A percentile compares a stretch with the other conserved stretches of the same genome.
Conservation (phyloP, 2,888 invertebrate species). For the Phalangium opilio region DNA sequence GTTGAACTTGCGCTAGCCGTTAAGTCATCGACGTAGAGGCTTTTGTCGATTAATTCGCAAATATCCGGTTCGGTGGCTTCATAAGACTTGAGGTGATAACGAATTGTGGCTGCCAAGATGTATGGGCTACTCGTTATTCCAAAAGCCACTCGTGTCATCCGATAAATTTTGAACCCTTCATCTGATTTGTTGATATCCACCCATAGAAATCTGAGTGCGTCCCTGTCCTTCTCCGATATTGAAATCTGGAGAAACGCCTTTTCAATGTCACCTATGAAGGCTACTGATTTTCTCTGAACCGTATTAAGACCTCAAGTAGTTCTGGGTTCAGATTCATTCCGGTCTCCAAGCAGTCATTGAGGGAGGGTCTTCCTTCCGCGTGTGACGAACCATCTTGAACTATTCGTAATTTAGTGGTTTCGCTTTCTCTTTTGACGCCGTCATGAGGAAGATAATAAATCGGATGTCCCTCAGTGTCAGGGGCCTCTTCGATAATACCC, state of each 20-base stretch:
- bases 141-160: background rate
- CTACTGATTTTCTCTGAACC: slow-evolving; percentile 12
- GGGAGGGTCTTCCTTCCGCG: background rate
- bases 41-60: background rate
- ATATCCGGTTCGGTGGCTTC: background rate
- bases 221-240: slow-evolving; percentile 4
- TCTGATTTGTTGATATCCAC: background rate
- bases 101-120: slow-evolving; percentile 1
- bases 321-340: slow-evolving; percentile 5
- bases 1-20: background rate
- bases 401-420: background rate
- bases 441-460: too few relatives aligned
- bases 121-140: slow-evolving; percentile 2
- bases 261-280: slow-evolving; percentile 10
- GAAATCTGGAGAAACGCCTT: slow-evolving; percentile 9
- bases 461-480: too few relatives aligned
- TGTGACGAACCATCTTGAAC: slow-evolving; percentile 11
- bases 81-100: background rate
- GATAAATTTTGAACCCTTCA: too few relatives aligned
- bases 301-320: slow-evolving; percentile 3
- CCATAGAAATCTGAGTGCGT: slow-evolving; percentile 7
- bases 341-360: slow-evolving; percentile 8
- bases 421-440: too few relatives aligned
- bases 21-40: slow-evolving; percentile 3
- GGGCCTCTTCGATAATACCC: too few relatives aligned